These are phyloP conservation scores for Chelon auratus DNA, from an alignment of 2,797 vertebrate genomes.

Conservation along the genomic window DNA sequence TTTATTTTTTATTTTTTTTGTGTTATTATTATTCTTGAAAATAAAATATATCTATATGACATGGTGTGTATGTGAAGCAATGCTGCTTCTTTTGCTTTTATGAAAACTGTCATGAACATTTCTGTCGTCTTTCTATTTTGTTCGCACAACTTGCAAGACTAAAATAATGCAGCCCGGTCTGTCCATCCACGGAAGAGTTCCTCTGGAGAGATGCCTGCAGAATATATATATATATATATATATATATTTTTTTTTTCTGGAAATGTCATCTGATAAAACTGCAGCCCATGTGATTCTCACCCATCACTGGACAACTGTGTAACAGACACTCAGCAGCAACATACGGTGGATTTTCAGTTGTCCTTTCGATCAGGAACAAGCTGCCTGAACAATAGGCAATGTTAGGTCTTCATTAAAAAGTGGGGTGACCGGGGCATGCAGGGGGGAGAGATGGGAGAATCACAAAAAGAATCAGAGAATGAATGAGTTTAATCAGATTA, in stretches of 20 bases:
- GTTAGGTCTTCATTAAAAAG: constrained; percentile 48
- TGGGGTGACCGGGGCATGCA: constrained; percentile 21
- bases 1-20: neutral
- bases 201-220: neutral
- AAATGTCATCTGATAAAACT: constrained; percentile 25
- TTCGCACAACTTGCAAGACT: constrained; percentile 25
- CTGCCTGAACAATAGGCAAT: constrained; percentile 71
- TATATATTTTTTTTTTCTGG: neutral
- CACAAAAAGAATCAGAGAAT: constrained; percentile 49
- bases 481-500: constrained; percentile 71
- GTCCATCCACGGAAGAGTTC: constrained; percentile 6
- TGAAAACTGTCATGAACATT: constrained; percentile 6
- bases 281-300: neutral
- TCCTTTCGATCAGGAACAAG: constrained; percentile 13
- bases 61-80: constrained; percentile 5
- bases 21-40: neutral
- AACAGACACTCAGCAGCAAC: constrained; percentile 17
- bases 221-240: no score
- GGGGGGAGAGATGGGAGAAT: constrained; percentile 42
- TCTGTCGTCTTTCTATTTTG: neutral
- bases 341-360: constrained; percentile 44
- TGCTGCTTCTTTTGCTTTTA: neutral
- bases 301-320: neutral
- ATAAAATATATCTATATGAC: neutral
- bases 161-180: neutral